Evolutionary conservation across 2,888 invertebrate species (phyloP).

Genomic region (Pemphredon lugubris): DNA sequence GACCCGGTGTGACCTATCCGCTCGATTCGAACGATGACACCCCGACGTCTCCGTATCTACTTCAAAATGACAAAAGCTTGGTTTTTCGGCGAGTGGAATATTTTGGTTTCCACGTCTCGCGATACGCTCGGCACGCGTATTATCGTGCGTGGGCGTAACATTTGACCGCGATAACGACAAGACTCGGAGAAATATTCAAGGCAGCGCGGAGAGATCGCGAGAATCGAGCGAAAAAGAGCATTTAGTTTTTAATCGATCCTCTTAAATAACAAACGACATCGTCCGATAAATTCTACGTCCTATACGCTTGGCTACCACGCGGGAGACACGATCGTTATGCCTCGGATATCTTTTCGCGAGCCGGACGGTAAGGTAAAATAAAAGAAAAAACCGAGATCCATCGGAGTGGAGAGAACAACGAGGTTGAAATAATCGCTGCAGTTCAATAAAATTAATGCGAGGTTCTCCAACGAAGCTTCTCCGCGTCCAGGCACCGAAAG

Average conservation of each 20-base stretch:
- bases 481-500: slow-evolving; percentile 19
- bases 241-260: background rate
- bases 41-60: slow-evolving; percentile 12
- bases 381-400: background rate
- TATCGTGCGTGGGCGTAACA: slow-evolving; percentile 70
- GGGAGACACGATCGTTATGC: no score
- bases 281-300: no score
- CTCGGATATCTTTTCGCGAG: no score
- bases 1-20: slow-evolving; percentile 49
- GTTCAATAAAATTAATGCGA: slow-evolving; percentile 42
- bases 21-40: slow-evolving; percentile 37
- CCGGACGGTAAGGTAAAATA: no score
- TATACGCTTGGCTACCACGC: no score
- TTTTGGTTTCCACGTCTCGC: slow-evolving; percentile 31
- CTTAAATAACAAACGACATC: no score
- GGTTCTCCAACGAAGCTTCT: slow-evolving; percentile 4
- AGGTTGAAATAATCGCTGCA: slow-evolving; percentile 28
- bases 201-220: background rate
- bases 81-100: slow-evolving; percentile 50
- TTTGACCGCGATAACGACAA: slow-evolving; percentile 27
- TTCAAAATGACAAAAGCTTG: slow-evolving; percentile 8
- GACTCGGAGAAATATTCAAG: slow-evolving; percentile 15
- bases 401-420: background rate
- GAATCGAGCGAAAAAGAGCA: background rate
- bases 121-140: slow-evolving; percentile 26